A percentile compares a stretch with the other conserved stretches of the same genome.
Evolutionary conservation across 2,113 vertebrate species (phyloP).

Genomic region (Zingel zingel): DNA sequence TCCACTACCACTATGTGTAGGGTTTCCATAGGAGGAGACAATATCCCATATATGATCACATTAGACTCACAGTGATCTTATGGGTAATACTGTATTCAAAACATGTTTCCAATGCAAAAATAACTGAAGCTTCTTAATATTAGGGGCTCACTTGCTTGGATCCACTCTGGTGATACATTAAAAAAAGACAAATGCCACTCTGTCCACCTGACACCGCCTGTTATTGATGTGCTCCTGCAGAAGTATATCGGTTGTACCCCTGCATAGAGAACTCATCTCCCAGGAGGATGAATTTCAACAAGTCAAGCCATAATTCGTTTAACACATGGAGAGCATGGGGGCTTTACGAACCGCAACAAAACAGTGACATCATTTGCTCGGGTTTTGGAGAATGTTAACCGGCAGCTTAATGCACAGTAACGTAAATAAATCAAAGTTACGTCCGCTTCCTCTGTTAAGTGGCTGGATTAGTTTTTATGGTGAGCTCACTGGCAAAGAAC

Average conservation of each 20-base stretch:
- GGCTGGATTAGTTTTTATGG: constrained; percentile 76
- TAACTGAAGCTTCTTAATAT: constrained; percentile 30
- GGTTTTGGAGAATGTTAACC: constrained; percentile 75
- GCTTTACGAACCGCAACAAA: constrained; percentile 72
- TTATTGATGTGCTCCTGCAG: constrained; percentile 68
- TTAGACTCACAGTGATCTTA: background rate
- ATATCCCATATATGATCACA: background rate
- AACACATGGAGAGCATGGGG: constrained; percentile 76
- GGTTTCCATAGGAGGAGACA: background rate
- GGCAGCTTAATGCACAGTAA: constrained; percentile 77
- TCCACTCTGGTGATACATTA: constrained; percentile 6
- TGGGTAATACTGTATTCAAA: background rate
- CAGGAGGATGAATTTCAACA: constrained; percentile 78
- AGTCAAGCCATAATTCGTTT: constrained; percentile 80
- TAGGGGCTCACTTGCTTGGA: background rate
- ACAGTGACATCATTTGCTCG: constrained; percentile 77
- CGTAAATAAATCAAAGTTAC: constrained; percentile 79
- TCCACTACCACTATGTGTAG: background rate
- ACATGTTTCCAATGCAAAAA: constrained; percentile 6
- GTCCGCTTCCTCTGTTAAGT: constrained; percentile 69
- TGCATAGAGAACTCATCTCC: constrained; percentile 58
- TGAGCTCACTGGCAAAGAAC: constrained; percentile 53
- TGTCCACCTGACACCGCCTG: constrained; percentile 53
- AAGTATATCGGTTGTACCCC: constrained; percentile 46
- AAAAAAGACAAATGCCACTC: constrained; percentile 44